A percentile compares a stretch with the other conserved stretches of the same genome.
Conservation (phyloP, 2,113 vertebrate genomes). For the Apaloderma vittatum region DNA sequence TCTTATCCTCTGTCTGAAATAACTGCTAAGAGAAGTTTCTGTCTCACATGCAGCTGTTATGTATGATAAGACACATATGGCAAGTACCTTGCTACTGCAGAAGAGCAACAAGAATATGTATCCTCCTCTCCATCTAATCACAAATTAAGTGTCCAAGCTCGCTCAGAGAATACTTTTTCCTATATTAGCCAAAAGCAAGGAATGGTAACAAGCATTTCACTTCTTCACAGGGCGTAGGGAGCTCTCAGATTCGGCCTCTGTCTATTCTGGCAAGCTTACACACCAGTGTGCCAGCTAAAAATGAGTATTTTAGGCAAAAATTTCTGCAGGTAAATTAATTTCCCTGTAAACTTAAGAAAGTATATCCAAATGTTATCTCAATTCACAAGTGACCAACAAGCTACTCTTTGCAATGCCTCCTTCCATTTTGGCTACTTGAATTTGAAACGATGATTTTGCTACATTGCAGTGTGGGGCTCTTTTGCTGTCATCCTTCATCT, state of each 20-base stretch:
- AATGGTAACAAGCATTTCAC: background rate
- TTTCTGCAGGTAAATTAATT: background rate
- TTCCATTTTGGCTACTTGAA: background rate
- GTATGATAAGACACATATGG: background rate
- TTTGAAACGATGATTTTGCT: background rate
- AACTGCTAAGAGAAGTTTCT: background rate
- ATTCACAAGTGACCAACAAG: background rate
- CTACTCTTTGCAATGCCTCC: background rate
- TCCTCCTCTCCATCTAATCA: background rate
- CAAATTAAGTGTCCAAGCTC: background rate
- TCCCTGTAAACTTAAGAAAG: background rate
- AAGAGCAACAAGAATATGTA: background rate
- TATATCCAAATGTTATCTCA: background rate
- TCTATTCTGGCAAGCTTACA: background rate
- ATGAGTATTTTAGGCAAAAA: background rate
- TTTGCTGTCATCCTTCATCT: background rate
- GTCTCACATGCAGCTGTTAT: accelerated
- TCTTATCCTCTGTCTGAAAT: background rate
- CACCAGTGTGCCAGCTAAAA: background rate
- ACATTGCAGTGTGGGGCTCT: background rate
- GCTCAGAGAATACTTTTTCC: background rate
- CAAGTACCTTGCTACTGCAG: background rate
- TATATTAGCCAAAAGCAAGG: background rate
- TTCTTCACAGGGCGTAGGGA: background rate
- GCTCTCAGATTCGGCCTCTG: background rate